Evolutionary conservation across 2,113 vertebrate genomes (phyloP), one percentile per base, ranked within the genome.

Genomic region (Conger conger): DNA sequence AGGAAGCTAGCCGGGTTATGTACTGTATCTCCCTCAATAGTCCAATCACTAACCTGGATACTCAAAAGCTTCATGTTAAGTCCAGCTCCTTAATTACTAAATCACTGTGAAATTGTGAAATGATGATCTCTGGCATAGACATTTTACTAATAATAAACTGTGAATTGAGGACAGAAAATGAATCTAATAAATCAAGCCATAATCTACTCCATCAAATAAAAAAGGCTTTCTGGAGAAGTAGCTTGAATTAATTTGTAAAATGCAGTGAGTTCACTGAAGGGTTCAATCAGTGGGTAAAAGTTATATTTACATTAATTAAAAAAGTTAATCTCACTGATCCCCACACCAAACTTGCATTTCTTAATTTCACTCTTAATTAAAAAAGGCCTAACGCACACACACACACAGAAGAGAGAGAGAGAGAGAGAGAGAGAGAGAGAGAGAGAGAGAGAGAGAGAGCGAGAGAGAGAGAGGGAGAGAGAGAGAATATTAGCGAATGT

Each of bases 241-340:
- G 27, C 76, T 76, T 76, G 82, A 83, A 73, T 83, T 45, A 50
- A 36, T 17, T 16, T 73, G 73, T 37, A 83, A 83, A 76, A 83
- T 20, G 40, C 76, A 42, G 76, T n/a, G n/a, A n/a, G n/a, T 35
- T 76, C 15, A 50, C 38, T 33, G n/a, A 40, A 45, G 23, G 50
- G 79, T 50, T 36, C 18, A 6, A 76, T 30, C 68, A 50, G 42
- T 38, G 76, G 42, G 45, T 18, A 35, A 42, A 83, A 36, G 20
- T 83, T 83, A 77, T 53, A 83, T 83, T 53, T 73, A 83, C 35
- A 27, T 53, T 50, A 83, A 76, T 76, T 83, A 83, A 83, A 83
- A n/a, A 76, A 83, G 40, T 68, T 77, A 76, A 83, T 50, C n/a
- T n/a, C 77, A 76, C 73, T 83, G 82, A 83, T 53, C 50, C n/a